Evolutionary conservation across 2,797 vertebrate species (phyloP).

Genomic region (Steatocranus sp.): DNA sequence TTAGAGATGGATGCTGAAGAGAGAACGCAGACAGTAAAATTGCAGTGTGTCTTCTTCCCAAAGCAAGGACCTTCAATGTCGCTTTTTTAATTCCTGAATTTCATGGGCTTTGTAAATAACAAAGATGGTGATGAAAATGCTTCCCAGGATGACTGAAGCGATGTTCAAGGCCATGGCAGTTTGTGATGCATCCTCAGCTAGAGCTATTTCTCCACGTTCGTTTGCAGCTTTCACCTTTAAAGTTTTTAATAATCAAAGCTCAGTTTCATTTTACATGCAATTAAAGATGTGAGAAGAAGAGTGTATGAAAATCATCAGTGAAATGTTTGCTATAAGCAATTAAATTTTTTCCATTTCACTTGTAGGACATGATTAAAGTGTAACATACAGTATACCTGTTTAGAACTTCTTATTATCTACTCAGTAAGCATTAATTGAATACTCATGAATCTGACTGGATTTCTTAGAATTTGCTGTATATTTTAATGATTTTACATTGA

Average conservation of each 20-base stretch:
- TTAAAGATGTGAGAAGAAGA: background rate
- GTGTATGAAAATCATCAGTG: background rate
- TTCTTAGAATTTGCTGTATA: background rate
- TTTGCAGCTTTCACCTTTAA: slow-evolving; percentile 52
- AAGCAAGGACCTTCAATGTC: background rate
- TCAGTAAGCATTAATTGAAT: background rate
- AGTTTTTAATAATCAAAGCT: background rate
- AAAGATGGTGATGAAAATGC: slow-evolving; percentile 16
- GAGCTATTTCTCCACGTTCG: slow-evolving; percentile 1
- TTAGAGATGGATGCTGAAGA: background rate
- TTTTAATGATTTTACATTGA: background rate
- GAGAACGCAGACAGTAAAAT: background rate
- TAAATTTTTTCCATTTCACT: background rate
- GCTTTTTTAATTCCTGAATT: background rate
- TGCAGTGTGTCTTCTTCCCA: background rate
- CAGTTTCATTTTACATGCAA: background rate
- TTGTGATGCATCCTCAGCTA: slow-evolving; percentile 48
- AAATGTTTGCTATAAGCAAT: background rate
- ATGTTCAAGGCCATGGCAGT: slow-evolving; percentile 67
- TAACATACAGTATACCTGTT: background rate
- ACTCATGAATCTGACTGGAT: background rate
- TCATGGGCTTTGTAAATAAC: background rate
- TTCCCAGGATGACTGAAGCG: slow-evolving; percentile 49
- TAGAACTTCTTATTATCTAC: background rate
- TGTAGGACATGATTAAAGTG: background rate